Evolutionary conservation across 2,113 vertebrate species (phyloP).

Genomic region (Brachypteracias leptosomus): DNA sequence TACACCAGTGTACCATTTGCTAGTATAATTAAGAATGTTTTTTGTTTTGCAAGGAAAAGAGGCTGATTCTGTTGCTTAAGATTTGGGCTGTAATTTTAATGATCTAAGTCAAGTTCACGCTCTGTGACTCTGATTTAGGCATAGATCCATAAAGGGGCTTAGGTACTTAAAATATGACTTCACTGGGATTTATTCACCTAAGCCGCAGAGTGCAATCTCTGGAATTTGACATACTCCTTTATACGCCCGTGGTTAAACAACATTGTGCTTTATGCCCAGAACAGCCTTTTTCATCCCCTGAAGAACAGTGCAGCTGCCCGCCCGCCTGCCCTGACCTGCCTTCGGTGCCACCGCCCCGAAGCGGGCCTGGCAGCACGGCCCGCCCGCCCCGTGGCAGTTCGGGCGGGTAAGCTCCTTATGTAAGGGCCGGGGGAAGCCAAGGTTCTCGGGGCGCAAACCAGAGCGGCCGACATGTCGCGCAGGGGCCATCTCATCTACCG

Average conservation of each 20-base stretch:
- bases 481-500: too few species aligned
- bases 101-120: neutral
- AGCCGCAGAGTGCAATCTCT: neutral
- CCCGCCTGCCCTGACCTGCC: neutral
- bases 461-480: too few species aligned
- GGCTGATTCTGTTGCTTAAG: neutral
- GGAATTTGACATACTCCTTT: neutral
- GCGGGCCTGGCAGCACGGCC: neutral
- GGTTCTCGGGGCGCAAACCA: neutral
- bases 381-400: neutral
- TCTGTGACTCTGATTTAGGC: neutral
- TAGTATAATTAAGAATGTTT: neutral
- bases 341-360: neutral
- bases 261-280: neutral
- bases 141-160: neutral
- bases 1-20: neutral
- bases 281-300: neutral
- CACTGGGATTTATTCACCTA: neutral
- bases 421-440: neutral
- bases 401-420: neutral
- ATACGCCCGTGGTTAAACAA: neutral
- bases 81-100: neutral
- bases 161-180: constrained; percentile 1
- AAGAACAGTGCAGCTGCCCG: neutral
- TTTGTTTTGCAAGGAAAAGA: neutral